Evolutionary conservation across 2,888 invertebrate genomes (phyloP).

Genomic region (Anagyrus pseudococci): DNA sequence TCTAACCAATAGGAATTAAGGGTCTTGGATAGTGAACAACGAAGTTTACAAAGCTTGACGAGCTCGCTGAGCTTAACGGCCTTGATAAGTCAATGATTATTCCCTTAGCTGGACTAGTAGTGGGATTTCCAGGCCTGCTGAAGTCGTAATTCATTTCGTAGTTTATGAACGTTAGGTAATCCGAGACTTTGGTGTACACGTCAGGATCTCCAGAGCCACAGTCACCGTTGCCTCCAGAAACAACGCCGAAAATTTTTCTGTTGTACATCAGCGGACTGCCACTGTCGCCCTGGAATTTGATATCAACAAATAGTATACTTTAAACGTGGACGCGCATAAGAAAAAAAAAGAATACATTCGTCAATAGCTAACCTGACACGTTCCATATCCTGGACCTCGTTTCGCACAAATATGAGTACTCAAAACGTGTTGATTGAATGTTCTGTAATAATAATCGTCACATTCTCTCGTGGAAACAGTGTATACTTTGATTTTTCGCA

Average conservation of each 20-base stretch:
- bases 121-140: neutral
- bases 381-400: constrained; percentile 1
- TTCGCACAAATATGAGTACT: constrained; percentile 12
- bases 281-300: constrained; percentile 20
- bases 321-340: too few species aligned
- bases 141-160: constrained; percentile 9
- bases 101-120: too few species aligned
- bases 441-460: neutral
- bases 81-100: too few species aligned
- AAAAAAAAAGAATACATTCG: too few species aligned
- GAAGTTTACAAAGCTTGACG: too few species aligned
- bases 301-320: neutral
- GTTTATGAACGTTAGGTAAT: constrained; percentile 12
- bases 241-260: constrained; percentile 3
- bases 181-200: constrained; percentile 15
- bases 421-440: neutral
- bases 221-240: constrained; percentile 14
- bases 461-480: neutral
- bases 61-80: too few species aligned
- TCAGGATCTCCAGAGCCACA: constrained; percentile 14
- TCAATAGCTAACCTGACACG: constrained; percentile 5
- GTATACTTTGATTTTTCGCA: neutral
- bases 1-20: too few species aligned
- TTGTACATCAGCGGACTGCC: constrained; percentile 18
- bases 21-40: too few species aligned